Evolutionary conservation across 2,113 vertebrate genomes (phyloP), one percentile per base, ranked within the genome.

Genomic region (Morone saxatilis): DNA sequence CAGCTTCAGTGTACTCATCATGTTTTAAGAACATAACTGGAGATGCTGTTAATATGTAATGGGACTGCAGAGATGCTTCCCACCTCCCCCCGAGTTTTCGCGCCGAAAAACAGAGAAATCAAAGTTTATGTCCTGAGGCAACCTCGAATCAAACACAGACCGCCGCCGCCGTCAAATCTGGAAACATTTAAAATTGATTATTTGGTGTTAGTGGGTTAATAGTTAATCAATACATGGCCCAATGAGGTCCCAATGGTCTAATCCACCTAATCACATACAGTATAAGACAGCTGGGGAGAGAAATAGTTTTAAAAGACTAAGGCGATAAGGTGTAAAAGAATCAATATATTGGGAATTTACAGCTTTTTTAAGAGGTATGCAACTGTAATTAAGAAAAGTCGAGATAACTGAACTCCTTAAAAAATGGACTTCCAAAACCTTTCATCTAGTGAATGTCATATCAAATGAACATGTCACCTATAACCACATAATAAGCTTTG

Each of bases 221-320:
- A 95, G 94, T 80, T 96, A 96, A 96, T 97, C 96, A 96, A 97
- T 97, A 97, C 93, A 86, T 70, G 91, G 87, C 83, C 88, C 77
- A 73, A 94, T 95, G 95, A 92, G 87, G 90, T 93, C 92, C 93
- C 88, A 91, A 90, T 93, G 90, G 92, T 94, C 81, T 81, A 95
- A 96, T 96, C 95, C 82, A 63, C 41, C 72, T 81, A 76, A 89
- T 89, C 57, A 62, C 61, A 77, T 59, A 81, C 62, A 78, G 65
- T 40, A 47, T 53, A 60, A 63, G 60, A 71, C 40, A 65, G 41
- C 0, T 67, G 41, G 59, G 48, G 50, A 7, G 38, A 71, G 12
- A 59, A 43, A 43, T 17, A 20, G 19, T 60, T 60, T 53, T 4
- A 78, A 57, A 25, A 45, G 45, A 69, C 2, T 53, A 76, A 79